Base-by-base conservation (phyloP, 35 echinoderm and acorn worm species). In the Eucidaris tribuloides region DNA sequence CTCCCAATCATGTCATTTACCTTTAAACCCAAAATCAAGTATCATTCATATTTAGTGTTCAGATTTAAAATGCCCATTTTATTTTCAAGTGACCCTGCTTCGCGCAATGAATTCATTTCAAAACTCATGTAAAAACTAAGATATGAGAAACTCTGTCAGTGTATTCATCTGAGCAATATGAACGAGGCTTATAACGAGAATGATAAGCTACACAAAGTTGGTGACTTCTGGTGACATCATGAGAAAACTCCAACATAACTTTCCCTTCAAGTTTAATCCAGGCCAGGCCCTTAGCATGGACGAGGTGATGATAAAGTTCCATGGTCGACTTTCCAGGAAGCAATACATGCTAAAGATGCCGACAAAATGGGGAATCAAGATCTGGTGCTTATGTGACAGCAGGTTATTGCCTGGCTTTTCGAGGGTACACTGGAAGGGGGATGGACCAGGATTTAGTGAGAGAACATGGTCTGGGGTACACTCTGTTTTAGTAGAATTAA, bases 111-210 rank as follows among this genome's bases (percentile, higher is more conserved):
- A 59, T 59, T 59, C 56, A 59, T 59, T 59, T 4, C 56, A 59
- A 59, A 59, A n/a, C 19, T 79, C 23, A 49, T 79, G 41, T 79
- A 19, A 79, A 40, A 46, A 79, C 40, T 28, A 30, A 41, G 77
- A 54, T 79, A 57, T 46, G 77, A 79, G 29, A 79, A 79, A 46
- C 77, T 79, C 45, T 79, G 77, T 54, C 77, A 79, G 77, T 79
- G 23, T 54, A 19, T 79, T 56, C 37, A 30, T 48, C n/a, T n/a
- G n/a, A 79, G 77, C 33, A 33, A 46, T 45, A 9, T 48, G 30
- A 50, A 46, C 13, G 43, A 46, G 11, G 41, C 77, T 54, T 6
- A 42, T 50, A 32, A 79, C 33, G 45, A 79, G 30, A 45, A 56
- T 79, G 77, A 79, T 48, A 42, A 56, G 42, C 39, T 54, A 42